Evolutionary conservation across 1,140 invertebrate species (phyloP).

Genomic region (Drosophila pectinifera): DNA sequence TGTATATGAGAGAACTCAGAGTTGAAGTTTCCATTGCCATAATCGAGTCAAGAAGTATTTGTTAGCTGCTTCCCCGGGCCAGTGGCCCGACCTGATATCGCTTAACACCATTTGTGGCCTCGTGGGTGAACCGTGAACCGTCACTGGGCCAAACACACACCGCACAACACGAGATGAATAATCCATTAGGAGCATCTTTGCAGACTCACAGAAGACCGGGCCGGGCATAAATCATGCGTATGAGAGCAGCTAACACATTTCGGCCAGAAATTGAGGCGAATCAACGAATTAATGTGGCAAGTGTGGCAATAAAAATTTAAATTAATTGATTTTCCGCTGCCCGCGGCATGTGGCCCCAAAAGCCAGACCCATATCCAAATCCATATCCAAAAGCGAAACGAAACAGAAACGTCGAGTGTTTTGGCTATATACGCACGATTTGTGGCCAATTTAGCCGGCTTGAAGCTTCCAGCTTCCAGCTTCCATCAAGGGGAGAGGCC

Average conservation of each 20-base stretch:
- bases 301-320: conserved; percentile 72
- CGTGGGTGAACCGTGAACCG: too few species aligned
- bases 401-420: conserved; percentile 12
- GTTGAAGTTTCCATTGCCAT: too few species aligned
- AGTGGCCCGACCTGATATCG: not conserved
- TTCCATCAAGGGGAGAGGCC: conserved; percentile 15
- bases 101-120: not conserved
- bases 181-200: conserved; percentile 48
- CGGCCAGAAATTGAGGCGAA: conserved; percentile 41
- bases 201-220: conserved; percentile 19
- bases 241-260: conserved; percentile 46
- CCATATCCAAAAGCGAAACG: conserved; percentile 1
- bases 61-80: too few species aligned
- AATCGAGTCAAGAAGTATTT: too few species aligned
- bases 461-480: conserved; percentile 11
- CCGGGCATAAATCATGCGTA: conserved; percentile 34
- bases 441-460: conserved; percentile 66
- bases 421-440: conserved; percentile 58
- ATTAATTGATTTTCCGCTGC: conserved; percentile 71
- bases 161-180: conserved; percentile 15
- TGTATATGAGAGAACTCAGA: too few species aligned
- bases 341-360: conserved; percentile 34
- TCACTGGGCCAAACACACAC: not conserved
- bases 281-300: conserved; percentile 56
- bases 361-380: not conserved